These are phyloP conservation scores for Enteromius radiatus DNA, from an alignment of 2,797 vertebrate genomes.

Conservation along the genomic window DNA sequence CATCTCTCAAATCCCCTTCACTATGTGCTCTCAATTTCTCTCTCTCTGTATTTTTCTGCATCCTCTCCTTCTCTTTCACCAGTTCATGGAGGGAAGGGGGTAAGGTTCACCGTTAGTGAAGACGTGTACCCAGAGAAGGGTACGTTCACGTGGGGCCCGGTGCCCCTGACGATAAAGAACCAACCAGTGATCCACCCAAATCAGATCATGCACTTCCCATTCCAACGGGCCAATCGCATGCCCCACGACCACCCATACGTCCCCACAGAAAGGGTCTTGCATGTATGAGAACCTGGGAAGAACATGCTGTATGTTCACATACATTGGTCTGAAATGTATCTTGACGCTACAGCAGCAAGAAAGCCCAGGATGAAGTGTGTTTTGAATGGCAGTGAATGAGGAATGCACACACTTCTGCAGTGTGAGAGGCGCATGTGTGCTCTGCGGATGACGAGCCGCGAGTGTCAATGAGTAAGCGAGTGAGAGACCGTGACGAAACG, in stretches of 20 bases:
- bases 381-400: slow-evolving; percentile 51
- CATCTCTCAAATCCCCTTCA: slow-evolving; percentile 12
- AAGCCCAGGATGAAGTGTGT: slow-evolving; percentile 47
- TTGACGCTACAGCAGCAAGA: slow-evolving; percentile 38
- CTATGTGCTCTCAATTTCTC: slow-evolving; percentile 57
- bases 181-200: slow-evolving; percentile 58
- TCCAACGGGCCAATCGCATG: slow-evolving; percentile 59
- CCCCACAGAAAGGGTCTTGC: slow-evolving; percentile 50
- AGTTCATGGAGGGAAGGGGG: slow-evolving; percentile 98
- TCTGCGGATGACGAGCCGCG: slow-evolving; percentile 50
- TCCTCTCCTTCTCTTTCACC: slow-evolving; percentile 73
- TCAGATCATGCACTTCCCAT: slow-evolving; percentile 58
- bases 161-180: slow-evolving; percentile 66
- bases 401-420: slow-evolving; percentile 65
- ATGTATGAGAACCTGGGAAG: slow-evolving; percentile 54
- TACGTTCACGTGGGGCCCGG: slow-evolving; percentile 82
- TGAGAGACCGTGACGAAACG: slow-evolving; percentile 55
- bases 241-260: slow-evolving; percentile 48
- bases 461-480: slow-evolving; percentile 41
- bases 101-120: slow-evolving; percentile 99
- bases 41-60: slow-evolving; percentile 60
- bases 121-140: slow-evolving; percentile 99
- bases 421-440: slow-evolving; percentile 64
- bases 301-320: slow-evolving; percentile 60
- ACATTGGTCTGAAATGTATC: slow-evolving; percentile 57